Conservation (phyloP, 2,113 vertebrate genomes). For the Mormyrus iriodes region DNA sequence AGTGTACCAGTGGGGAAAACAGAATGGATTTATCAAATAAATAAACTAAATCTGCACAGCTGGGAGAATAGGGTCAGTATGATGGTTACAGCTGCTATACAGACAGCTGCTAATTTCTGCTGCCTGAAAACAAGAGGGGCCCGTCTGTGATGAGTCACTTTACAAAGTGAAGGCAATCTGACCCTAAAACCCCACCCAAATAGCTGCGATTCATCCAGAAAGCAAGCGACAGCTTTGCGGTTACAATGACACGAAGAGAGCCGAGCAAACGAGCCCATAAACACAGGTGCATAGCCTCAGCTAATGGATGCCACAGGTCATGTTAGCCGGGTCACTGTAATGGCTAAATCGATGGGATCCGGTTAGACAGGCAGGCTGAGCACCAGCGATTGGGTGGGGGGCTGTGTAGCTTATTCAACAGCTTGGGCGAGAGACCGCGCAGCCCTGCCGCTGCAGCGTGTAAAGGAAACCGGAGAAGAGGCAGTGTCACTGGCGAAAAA, state of each 20-base stretch:
- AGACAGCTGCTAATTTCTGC: not conserved
- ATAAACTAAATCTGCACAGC: not conserved
- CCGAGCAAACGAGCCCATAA: not conserved
- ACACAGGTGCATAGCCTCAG: not conserved
- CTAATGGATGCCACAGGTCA: constrained; percentile 9
- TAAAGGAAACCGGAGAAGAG: not conserved
- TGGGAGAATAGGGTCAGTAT: not conserved
- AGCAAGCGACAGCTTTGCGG: not conserved
- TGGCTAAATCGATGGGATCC: constrained; percentile 12
- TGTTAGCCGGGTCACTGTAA: not conserved
- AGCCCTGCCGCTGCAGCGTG: constrained; percentile 2
- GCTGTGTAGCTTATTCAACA: constrained; percentile 52
- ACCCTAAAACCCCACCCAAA: not conserved
- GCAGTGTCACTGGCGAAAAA: constrained; percentile 41
- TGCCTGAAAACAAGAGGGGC: not conserved
- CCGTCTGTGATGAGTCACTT: not conserved
- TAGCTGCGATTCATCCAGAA: not conserved
- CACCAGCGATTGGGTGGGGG: constrained; percentile 12
- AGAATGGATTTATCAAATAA: not conserved
- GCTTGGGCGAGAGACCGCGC: constrained; percentile 10
- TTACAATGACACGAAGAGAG: constrained; percentile 3
- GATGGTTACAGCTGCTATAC: not conserved
- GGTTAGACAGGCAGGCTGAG: not conserved
- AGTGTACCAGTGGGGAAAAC: not conserved
- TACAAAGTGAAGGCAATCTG: not conserved